Percentiles rank a stretch among this genome's conserved stretches.
These are phyloP conservation scores for Chrysogorgia sp. DNA, from an alignment of 92 coral and sea anemone species.

Conservation along the genomic window DNA sequence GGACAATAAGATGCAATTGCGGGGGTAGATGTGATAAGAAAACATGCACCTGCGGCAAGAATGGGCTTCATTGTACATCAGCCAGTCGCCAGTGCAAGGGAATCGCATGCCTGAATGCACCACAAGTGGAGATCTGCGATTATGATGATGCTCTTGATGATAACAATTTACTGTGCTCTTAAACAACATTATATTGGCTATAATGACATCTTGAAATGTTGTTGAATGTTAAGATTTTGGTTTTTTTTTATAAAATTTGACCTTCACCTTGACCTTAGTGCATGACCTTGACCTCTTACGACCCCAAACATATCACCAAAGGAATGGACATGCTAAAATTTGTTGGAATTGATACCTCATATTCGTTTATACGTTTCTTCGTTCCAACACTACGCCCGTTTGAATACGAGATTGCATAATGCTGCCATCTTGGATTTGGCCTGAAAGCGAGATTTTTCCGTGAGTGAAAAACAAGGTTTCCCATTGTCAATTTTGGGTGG, in stretches of 20 bases:
- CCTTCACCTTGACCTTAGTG: conserved; percentile 22
- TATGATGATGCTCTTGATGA: background rate
- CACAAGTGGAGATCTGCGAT: background rate
- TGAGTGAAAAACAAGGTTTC: no score
- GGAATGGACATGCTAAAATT: conserved; percentile 5
- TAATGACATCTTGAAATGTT: background rate
- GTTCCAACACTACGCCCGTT: background rate
- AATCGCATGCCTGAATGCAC: conserved; percentile 1
- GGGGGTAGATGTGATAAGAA: conserved; percentile 44
- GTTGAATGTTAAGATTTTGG: background rate
- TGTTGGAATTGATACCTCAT: background rate
- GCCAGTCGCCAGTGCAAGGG: conserved; percentile 50
- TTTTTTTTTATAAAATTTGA: background rate
- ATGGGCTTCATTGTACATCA: no score
- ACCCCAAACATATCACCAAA: conserved; percentile 1
- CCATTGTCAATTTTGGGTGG: no score
- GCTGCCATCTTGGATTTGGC: no score
- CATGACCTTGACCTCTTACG: conserved; percentile 12
- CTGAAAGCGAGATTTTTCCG: no score
- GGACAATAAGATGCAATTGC: conserved; percentile 9
- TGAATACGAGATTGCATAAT: background rate
- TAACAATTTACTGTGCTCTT: background rate
- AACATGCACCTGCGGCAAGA: conserved; percentile 25
- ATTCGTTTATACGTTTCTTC: background rate
- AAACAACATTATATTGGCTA: background rate